Conservation (phyloP, 2,888 invertebrate genomes). For the Liodrosophila aerea region DNA sequence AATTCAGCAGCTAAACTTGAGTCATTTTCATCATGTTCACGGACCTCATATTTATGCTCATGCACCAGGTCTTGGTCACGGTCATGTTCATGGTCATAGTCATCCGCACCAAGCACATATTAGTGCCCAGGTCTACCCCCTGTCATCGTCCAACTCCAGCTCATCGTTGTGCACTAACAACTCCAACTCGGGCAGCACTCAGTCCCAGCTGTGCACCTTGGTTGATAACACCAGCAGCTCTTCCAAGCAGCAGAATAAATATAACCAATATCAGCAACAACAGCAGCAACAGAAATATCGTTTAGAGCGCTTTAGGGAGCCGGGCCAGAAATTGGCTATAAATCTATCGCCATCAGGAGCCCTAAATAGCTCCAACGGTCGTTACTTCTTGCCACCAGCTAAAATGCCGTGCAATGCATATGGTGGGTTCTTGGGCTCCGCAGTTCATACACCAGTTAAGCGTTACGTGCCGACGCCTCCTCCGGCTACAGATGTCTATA, state of each 20-base stretch:
- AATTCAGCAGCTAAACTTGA: constrained; percentile 39
- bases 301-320: constrained; percentile 79
- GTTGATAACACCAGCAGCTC: constrained; percentile 15
- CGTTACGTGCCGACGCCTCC: constrained; percentile 82
- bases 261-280: too few relatives aligned
- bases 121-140: constrained; percentile 25
- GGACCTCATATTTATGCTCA: too few relatives aligned
- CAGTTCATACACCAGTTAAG: constrained; percentile 82
- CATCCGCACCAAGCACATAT: constrained; percentile 30
- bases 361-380: constrained; percentile 23
- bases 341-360: constrained; percentile 21
- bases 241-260: too few relatives aligned
- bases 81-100: too few relatives aligned
- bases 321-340: constrained; percentile 27
- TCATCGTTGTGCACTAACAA: constrained; percentile 49
- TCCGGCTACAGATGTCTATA: constrained; percentile 74
- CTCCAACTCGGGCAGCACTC: too few relatives aligned
- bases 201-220: constrained; percentile 28
- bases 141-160: constrained; percentile 44
- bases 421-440: constrained; percentile 79
- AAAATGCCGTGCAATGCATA: constrained; percentile 77
- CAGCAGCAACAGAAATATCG: constrained; percentile 71
- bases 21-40: constrained; percentile 33
- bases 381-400: constrained; percentile 50
- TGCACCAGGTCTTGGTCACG: too few relatives aligned